Evolutionary conservation across 2,113 vertebrate species (phyloP).

Genomic region (Anolis carolinensis): DNA sequence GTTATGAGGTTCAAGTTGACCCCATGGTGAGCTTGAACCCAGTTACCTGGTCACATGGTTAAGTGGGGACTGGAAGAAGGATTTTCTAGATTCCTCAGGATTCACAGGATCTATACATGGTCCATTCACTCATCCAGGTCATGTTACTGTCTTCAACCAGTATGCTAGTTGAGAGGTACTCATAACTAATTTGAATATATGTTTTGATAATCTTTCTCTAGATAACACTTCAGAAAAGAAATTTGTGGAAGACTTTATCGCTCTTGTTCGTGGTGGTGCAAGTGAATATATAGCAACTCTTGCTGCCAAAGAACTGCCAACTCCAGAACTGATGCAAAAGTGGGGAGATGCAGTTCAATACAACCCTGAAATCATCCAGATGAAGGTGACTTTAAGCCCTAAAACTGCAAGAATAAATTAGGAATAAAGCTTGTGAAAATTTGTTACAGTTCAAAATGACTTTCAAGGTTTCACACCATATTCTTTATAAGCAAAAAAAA

Average conservation of each 20-base stretch:
- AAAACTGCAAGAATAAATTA: not conserved
- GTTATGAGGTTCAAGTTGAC: no score
- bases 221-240: conserved; percentile 52
- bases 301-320: conserved; percentile 81
- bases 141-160: not conserved
- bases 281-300: conserved; percentile 81
- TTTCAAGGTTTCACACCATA: not conserved
- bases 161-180: not conserved
- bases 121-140: not conserved
- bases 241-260: conserved; percentile 83
- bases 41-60: no score
- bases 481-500: not conserved
- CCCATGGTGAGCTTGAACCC: no score
- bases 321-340: conserved; percentile 80
- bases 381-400: conserved; percentile 71
- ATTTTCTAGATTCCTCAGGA: no score
- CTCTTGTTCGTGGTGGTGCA: conserved; percentile 81
- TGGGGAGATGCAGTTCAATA: conserved; percentile 90
- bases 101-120: not conserved
- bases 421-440: not conserved
- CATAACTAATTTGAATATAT: not conserved
- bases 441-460: not conserved
- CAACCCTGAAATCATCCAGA: conserved; percentile 86
- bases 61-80: no score
- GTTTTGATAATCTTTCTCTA: not conserved